Percentiles rank a stretch among this genome's conserved stretches.
Evolutionary conservation across 1,140 invertebrate species (phyloP).

Genomic region (Tyrophagus putrescentiae): DNA sequence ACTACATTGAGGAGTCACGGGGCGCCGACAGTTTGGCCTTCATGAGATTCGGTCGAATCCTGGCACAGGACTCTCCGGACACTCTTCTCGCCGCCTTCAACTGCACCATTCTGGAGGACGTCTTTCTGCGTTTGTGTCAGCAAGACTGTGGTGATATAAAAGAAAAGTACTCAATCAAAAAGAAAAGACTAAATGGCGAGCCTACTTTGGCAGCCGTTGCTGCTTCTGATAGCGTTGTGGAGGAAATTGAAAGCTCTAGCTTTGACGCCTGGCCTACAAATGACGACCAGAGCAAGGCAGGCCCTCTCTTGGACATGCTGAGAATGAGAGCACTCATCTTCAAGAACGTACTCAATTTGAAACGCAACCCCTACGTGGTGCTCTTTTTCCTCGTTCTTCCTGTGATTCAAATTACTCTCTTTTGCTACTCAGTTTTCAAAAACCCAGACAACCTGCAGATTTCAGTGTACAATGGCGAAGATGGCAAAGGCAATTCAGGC

Average conservation of each 20-base stretch:
- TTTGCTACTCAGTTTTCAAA: slow-evolving; percentile 78
- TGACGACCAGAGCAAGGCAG: neutral
- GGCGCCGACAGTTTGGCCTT: slow-evolving; percentile 39
- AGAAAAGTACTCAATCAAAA: slow-evolving; percentile 3
- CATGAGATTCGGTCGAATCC: slow-evolving; percentile 24
- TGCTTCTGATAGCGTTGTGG: neutral
- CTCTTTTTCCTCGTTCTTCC: slow-evolving; percentile 74
- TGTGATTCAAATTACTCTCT: slow-evolving; percentile 76
- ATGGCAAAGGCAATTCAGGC: no score
- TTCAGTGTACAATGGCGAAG: slow-evolving; percentile 49
- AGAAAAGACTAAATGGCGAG: neutral
- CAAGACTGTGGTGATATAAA: slow-evolving; percentile 17
- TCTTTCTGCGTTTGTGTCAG: slow-evolving; percentile 63
- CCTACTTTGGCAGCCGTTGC: neutral
- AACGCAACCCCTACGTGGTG: slow-evolving; percentile 26
- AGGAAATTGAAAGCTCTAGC: neutral
- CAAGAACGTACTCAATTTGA: slow-evolving; percentile 24
- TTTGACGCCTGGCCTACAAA: neutral
- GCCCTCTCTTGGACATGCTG: neutral
- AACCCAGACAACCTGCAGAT: slow-evolving; percentile 65
- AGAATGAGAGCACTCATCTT: slow-evolving; percentile 16
- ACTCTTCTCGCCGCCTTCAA: slow-evolving; percentile 62
- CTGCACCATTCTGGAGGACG: slow-evolving; percentile 70
- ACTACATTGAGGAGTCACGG: slow-evolving; percentile 36
- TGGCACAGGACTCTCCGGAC: slow-evolving; percentile 79